phyloP scores from a whole-genome alignment of 2,797 vertebrate genomes.

The Aselliscus stoliczkanus region DNA sequence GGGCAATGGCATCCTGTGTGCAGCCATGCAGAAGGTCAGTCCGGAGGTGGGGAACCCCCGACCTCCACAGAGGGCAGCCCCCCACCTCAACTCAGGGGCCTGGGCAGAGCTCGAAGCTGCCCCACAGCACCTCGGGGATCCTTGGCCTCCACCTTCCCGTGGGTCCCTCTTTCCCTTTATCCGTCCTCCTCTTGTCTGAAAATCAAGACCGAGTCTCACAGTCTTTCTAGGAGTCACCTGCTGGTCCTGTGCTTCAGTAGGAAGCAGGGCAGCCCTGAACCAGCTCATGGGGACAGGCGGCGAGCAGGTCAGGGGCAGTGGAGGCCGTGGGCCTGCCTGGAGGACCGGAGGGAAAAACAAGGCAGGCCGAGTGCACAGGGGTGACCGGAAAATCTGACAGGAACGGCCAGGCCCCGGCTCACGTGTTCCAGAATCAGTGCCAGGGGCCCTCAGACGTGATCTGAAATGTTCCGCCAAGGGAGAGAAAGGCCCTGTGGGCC shows the following conservation, averaged over 20 bases:
- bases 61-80: background rate
- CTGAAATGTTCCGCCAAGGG: background rate
- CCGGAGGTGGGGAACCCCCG: background rate
- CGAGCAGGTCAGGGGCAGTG: background rate
- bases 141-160: background rate
- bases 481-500: background rate
- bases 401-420: background rate
- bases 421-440: background rate
- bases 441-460: background rate
- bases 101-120: background rate
- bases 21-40: slow-evolving; percentile 97
- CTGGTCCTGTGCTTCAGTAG: background rate
- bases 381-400: background rate
- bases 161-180: background rate
- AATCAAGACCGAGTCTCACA: background rate
- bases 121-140: background rate
- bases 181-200: background rate
- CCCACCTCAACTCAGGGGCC: background rate
- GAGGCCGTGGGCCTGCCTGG: background rate
- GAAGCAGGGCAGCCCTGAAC: background rate
- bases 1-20: slow-evolving; percentile 95
- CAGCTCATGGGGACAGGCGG: background rate
- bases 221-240: background rate
- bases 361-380: background rate
- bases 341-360: background rate